Evolutionary conservation across 2,888 invertebrate genomes (phyloP).

Genomic region (Steromphala cineraria): DNA sequence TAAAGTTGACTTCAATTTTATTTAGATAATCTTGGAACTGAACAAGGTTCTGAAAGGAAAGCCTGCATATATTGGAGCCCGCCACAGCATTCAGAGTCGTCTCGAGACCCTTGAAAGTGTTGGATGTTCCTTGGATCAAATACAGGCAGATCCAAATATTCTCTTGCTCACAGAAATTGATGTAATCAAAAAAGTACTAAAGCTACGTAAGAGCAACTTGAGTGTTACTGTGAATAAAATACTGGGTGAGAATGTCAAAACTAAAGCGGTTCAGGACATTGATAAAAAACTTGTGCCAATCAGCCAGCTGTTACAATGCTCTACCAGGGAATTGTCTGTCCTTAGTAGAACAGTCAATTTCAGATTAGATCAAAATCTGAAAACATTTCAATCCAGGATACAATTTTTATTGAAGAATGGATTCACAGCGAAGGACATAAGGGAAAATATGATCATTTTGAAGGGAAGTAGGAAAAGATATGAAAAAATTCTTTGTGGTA

Average conservation of each 20-base stretch:
- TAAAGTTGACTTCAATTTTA: neutral
- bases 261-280: neutral
- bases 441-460: slow-evolving; percentile 7
- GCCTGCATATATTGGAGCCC: neutral
- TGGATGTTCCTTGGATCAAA: slow-evolving; percentile 31
- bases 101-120: slow-evolving; percentile 31
- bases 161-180: slow-evolving; percentile 26
- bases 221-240: neutral
- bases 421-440: slow-evolving; percentile 22
- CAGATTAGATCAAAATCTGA: too few species aligned
- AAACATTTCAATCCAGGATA: neutral
- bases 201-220: neutral
- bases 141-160: slow-evolving; percentile 31
- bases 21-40: slow-evolving; percentile 14
- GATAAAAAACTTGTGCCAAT: neutral
- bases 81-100: slow-evolving; percentile 30
- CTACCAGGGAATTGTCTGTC: neutral
- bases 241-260: too few species aligned
- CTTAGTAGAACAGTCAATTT: too few species aligned
- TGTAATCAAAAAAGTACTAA: slow-evolving; percentile 15
- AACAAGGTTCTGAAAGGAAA: neutral
- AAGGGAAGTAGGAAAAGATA: slow-evolving; percentile 1
- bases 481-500: neutral
- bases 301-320: slow-evolving; percentile 16
- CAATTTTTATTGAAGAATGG: neutral